phyloP scores from a whole-genome alignment of 2,797 vertebrate species.

The Chaetodon trifasciatus region DNA sequence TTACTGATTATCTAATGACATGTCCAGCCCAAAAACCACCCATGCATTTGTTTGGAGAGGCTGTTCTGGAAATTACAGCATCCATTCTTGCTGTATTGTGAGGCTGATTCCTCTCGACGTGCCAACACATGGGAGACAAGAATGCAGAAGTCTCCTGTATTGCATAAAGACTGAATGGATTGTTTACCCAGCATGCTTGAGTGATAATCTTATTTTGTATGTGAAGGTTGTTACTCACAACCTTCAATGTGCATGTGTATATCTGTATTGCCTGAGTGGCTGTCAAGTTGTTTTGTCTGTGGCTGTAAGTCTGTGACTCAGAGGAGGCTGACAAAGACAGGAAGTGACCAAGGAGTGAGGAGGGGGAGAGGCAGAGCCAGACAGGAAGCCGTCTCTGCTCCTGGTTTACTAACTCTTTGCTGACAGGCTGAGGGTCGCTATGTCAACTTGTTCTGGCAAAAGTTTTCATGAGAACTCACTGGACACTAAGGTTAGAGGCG shows the following conservation, averaged over 20 bases:
- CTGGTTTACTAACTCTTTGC: constrained; percentile 40
- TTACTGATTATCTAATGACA: too few species aligned
- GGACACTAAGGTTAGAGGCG: constrained; percentile 34
- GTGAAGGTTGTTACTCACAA: not conserved
- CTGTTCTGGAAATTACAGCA: not conserved
- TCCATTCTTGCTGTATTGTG: not conserved
- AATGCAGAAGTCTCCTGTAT: constrained; percentile 18
- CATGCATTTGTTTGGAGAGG: not conserved
- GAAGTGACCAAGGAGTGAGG: constrained; percentile 73
- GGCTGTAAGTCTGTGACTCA: constrained; percentile 57
- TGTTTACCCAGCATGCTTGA: constrained; percentile 12
- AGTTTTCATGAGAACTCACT: constrained; percentile 49
- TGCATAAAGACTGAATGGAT: constrained; percentile 12
- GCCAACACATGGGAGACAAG: not conserved
- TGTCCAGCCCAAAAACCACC: not conserved
- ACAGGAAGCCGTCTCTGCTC: constrained; percentile 63
- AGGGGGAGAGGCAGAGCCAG: constrained; percentile 40
- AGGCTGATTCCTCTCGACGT: constrained; percentile 1
- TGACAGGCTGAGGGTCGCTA: constrained; percentile 20
- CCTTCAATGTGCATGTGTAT: not conserved
- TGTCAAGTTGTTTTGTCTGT: constrained; percentile 55
- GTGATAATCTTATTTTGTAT: constrained; percentile 3
- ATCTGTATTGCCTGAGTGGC: constrained; percentile 12
- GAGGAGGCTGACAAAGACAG: constrained; percentile 80
- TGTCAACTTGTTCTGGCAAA: constrained; percentile 58